These are phyloP conservation scores for Quadriops clusia DNA, from an alignment of 2,888 invertebrate genomes.

Conservation along the genomic window DNA sequence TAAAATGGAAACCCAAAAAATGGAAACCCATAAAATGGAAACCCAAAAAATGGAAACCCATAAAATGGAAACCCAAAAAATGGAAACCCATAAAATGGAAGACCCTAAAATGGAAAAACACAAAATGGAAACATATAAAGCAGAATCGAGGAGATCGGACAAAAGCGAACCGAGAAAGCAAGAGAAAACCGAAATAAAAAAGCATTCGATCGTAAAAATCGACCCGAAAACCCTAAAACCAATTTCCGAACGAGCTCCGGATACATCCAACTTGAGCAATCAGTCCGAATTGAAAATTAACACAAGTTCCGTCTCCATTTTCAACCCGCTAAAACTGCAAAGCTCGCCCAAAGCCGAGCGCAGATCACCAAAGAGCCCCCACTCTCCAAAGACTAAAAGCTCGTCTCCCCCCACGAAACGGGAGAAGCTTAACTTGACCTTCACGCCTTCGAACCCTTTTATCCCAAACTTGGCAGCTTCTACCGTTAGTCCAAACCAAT, in stretches of 20 bases:
- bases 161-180: constrained; percentile 8
- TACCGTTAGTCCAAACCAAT: constrained; percentile 33
- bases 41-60: too few relatives aligned
- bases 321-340: constrained; percentile 34
- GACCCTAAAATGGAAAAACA: too few relatives aligned
- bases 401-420: constrained; percentile 20
- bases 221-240: constrained; percentile 48
- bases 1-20: too few relatives aligned
- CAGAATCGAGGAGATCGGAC: too few relatives aligned
- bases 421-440: constrained; percentile 30
- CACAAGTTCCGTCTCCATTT: constrained; percentile 36
- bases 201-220: constrained; percentile 40
- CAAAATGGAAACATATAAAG: constrained; percentile 10
- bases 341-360: constrained; percentile 29
- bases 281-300: constrained; percentile 30
- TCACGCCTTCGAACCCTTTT: constrained; percentile 36
- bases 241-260: constrained; percentile 35
- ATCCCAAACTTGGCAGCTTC: constrained; percentile 34
- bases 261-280: constrained; percentile 28
- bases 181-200: constrained; percentile 32
- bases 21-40: too few relatives aligned
- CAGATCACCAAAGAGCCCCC: constrained; percentile 32
- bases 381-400: constrained; percentile 27
- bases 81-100: too few relatives aligned
- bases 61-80: too few relatives aligned